phyloP scores from a whole-genome alignment of 2,113 vertebrate genomes.

The Motacilla alba region DNA sequence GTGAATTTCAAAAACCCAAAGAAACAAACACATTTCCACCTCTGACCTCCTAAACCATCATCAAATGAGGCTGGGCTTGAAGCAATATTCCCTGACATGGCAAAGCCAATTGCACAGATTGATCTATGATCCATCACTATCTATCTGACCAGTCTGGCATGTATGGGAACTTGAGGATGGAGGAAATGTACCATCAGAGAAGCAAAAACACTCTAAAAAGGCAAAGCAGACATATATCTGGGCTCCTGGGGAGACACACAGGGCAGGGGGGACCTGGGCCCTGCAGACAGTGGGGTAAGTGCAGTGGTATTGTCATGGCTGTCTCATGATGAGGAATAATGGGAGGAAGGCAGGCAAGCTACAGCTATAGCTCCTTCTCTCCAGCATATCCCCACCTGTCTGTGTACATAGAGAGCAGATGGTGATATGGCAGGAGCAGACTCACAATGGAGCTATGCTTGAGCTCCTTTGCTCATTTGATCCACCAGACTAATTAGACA shows the following conservation, averaged over 20 bases:
- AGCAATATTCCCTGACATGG: background rate
- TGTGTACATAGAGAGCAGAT: slow-evolving; percentile 26
- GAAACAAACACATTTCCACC: background rate
- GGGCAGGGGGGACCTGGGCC: background rate
- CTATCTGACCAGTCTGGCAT: background rate
- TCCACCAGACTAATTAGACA: slow-evolving; percentile 13
- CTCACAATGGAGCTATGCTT: background rate
- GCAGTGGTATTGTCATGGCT: background rate
- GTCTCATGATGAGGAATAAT: background rate
- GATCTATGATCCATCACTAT: background rate
- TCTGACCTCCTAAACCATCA: background rate
- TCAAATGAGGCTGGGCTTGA: background rate
- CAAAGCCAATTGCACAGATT: background rate
- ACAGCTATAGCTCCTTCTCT: background rate
- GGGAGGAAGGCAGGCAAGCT: background rate
- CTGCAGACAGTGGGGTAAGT: background rate
- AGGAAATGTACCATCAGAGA: background rate
- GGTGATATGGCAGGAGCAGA: slow-evolving; percentile 20
- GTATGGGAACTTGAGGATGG: background rate
- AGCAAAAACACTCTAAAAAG: background rate
- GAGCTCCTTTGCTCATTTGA: slow-evolving; percentile 49
- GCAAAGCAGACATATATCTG: background rate
- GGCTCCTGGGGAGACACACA: background rate
- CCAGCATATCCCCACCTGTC: slow-evolving; percentile 3
- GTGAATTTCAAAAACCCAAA: background rate